Evolutionary conservation across 2,113 vertebrate genomes (phyloP).

Genomic region (Misgurnus anguillicaudatus): DNA sequence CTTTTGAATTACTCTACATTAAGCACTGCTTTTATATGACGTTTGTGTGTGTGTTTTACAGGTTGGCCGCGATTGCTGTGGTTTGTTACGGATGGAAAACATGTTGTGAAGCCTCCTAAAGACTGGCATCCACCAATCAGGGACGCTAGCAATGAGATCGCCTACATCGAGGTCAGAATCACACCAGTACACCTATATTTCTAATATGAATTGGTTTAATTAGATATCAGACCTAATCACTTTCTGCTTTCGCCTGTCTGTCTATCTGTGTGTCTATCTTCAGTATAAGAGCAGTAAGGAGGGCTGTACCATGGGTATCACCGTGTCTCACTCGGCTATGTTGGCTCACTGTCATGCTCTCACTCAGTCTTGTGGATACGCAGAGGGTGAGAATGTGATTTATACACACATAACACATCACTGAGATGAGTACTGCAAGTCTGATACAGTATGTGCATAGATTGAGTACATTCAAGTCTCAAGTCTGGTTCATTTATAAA

Average conservation of each 20-base stretch:
- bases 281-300: constrained; percentile 98
- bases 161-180: constrained; percentile 88
- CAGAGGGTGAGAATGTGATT: constrained; percentile 80
- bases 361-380: constrained; percentile 92
- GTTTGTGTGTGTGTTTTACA: constrained; percentile 58
- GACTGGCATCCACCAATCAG: constrained; percentile 85
- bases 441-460: not conserved
- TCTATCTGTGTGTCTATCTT: constrained; percentile 42
- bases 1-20: not conserved
- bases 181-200: not conserved
- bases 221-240: not conserved
- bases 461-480: too few relatives aligned
- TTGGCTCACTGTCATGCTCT: constrained; percentile 88
- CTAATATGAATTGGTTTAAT: too few relatives aligned
- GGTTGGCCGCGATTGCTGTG: constrained; percentile 92
- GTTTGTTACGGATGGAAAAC: constrained; percentile 96
- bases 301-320: constrained; percentile 93
- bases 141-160: constrained; percentile 81
- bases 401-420: not conserved
- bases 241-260: not conserved
- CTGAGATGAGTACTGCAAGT: constrained; percentile 15
- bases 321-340: constrained; percentile 86
- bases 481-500: too few relatives aligned
- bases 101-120: constrained; percentile 90
- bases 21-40: not conserved